Conservation (phyloP, 2,797 vertebrate genomes). For the Lophotriccus pileatus region DNA sequence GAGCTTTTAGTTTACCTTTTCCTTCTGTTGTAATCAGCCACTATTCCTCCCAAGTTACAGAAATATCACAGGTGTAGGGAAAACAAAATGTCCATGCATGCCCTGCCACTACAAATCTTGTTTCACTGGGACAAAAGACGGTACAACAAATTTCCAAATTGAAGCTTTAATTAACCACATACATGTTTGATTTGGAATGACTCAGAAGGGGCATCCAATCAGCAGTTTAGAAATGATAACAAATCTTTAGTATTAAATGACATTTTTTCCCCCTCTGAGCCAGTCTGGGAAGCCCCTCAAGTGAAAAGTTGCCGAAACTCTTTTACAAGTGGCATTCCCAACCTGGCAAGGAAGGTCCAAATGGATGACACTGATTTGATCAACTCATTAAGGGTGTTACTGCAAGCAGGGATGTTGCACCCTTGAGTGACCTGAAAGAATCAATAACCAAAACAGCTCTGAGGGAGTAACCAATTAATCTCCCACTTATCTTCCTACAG, state of each 20-base stretch:
- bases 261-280: background rate
- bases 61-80: background rate
- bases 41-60: background rate
- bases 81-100: background rate
- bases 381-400: slow-evolving; percentile 33
- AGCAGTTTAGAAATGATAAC: background rate
- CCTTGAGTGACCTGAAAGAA: background rate
- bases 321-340: background rate
- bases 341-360: background rate
- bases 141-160: background rate
- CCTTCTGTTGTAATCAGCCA: background rate
- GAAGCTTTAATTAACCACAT: background rate
- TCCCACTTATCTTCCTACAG: background rate
- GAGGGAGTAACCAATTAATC: background rate
- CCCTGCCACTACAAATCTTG: background rate
- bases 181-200: background rate
- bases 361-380: slow-evolving; percentile 43
- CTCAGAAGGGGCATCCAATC: background rate
- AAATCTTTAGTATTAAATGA: background rate
- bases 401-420: slow-evolving; percentile 9
- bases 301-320: background rate
- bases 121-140: background rate
- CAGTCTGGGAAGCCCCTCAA: background rate
- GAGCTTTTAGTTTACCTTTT: background rate
- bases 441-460: background rate